phyloP scores from a whole-genome alignment of 2,888 invertebrate species.

The Tenthredo scrophulariae region DNA sequence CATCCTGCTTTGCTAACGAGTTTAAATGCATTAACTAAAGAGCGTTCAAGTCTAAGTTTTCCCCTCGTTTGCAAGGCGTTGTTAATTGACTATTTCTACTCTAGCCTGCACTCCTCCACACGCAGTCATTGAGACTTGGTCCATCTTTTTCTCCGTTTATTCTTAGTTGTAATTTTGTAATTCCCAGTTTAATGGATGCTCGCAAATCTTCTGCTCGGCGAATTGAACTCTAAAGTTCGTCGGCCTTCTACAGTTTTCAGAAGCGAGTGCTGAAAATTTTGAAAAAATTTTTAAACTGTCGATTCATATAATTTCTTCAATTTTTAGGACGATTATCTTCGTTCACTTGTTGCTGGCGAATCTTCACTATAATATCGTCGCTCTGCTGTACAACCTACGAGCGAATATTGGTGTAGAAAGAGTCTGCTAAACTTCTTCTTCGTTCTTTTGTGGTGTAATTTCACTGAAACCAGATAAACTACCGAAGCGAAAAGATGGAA shows the following conservation, averaged over 20 bases:
- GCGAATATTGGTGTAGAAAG: neutral
- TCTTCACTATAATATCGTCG: neutral
- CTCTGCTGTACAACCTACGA: neutral
- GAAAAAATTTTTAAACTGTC: neutral
- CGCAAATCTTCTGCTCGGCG: neutral
- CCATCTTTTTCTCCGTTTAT: neutral
- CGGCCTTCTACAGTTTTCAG: neutral
- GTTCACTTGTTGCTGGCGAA: neutral
- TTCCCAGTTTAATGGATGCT: neutral
- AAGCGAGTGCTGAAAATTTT: no score
- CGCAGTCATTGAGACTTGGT: neutral
- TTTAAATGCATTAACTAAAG: slow-evolving; percentile 40
- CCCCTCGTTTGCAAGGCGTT: slow-evolving; percentile 39
- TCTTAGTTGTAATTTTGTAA: neutral
- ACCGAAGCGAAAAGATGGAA: neutral
- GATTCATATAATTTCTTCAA: neutral
- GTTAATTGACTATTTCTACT: slow-evolving; percentile 38
- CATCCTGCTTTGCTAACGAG: slow-evolving; percentile 8
- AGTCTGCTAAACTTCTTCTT: neutral
- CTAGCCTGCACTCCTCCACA: neutral
- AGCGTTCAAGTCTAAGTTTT: slow-evolving; percentile 10
- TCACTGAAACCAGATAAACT: neutral
- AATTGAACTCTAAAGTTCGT: neutral
- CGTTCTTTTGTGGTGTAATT: neutral
- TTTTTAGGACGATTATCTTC: neutral